phyloP scores from a whole-genome alignment of 2,888 invertebrate genomes.

The Cyclophora punctaria region DNA sequence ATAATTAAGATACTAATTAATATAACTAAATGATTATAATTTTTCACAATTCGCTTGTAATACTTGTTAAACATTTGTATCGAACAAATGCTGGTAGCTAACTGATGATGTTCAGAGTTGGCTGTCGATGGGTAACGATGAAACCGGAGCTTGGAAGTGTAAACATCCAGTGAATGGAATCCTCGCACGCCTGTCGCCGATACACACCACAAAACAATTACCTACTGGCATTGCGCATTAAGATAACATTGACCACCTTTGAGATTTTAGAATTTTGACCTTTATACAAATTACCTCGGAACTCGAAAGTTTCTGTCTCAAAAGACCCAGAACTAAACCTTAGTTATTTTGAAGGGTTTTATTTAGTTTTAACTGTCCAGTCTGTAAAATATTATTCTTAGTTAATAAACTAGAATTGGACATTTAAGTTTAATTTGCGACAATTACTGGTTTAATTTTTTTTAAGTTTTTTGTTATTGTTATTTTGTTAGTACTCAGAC shows the following conservation, averaged over 20 bases:
- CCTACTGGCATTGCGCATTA: constrained; percentile 8
- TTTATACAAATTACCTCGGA: background rate
- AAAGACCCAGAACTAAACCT: too few species aligned
- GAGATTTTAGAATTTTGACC: constrained; percentile 4
- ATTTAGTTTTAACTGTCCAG: too few species aligned
- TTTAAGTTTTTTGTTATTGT: too few species aligned
- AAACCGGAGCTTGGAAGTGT: constrained; percentile 59
- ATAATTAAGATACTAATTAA: too few species aligned
- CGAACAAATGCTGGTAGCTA: constrained; percentile 48
- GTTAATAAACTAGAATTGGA: too few species aligned
- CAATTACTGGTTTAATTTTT: too few species aligned
- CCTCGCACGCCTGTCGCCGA: constrained; percentile 28
- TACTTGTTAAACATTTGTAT: constrained; percentile 26
- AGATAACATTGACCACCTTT: constrained; percentile 20
- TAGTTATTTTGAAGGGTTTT: too few species aligned
- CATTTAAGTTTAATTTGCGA: too few species aligned
- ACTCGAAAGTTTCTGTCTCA: too few species aligned
- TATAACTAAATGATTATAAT: constrained; percentile 6
- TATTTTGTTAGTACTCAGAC: too few species aligned
- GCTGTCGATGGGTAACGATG: constrained; percentile 52
- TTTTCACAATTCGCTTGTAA: constrained; percentile 7
- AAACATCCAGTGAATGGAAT: constrained; percentile 70
- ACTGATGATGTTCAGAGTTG: constrained; percentile 44
- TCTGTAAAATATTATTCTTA: too few species aligned
- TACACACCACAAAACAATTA: constrained; percentile 12